These are phyloP conservation scores for Petaurus breviceps DNA, from an alignment of 2,113 vertebrate genomes.

Conservation along the genomic window DNA sequence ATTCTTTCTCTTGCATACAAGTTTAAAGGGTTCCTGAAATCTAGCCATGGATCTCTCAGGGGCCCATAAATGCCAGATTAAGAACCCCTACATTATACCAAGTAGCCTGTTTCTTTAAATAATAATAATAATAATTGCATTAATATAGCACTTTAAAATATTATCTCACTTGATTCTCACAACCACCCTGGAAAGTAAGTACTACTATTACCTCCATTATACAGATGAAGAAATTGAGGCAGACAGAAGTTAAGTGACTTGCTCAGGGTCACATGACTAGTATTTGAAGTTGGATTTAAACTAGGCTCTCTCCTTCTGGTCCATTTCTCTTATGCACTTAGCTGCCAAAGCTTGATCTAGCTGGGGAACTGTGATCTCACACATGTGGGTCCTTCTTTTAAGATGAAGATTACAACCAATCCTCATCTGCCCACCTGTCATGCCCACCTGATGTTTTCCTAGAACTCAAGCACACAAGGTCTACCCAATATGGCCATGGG, in stretches of 20 bases:
- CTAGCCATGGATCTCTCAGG: background rate
- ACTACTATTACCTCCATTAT: background rate
- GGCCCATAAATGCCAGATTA: background rate
- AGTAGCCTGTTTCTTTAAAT: background rate
- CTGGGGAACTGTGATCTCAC: background rate
- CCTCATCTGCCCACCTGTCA: background rate
- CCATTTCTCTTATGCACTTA: background rate
- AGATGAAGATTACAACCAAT: background rate
- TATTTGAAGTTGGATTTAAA: background rate
- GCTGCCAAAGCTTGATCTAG: background rate
- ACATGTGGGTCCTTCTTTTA: background rate
- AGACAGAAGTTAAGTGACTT: background rate
- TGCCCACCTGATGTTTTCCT: background rate
- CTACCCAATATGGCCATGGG: background rate
- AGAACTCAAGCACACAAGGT: background rate
- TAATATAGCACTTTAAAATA: background rate
- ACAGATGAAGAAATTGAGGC: background rate
- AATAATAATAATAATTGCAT: background rate
- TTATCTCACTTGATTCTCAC: background rate
- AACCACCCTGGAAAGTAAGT: background rate
- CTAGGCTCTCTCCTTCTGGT: background rate
- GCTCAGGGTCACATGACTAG: background rate
- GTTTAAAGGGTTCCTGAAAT: background rate
- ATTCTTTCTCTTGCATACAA: background rate
- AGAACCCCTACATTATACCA: background rate